Conservation (phyloP, 2,888 invertebrate species). For the Lasioglossum morio region DNA sequence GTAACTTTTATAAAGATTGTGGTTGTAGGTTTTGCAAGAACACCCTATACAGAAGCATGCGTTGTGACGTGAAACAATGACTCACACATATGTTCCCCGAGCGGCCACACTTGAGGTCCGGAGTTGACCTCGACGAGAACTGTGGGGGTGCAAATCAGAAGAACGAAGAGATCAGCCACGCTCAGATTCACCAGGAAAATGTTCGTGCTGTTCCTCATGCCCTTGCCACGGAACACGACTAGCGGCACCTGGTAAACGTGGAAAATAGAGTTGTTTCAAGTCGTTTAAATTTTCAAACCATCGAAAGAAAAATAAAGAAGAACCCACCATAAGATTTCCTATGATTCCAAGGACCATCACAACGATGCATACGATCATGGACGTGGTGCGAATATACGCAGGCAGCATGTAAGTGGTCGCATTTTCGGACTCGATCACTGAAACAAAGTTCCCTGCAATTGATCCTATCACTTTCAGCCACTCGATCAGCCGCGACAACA, state of each 20-base stretch:
- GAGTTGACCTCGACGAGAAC: conserved; percentile 97
- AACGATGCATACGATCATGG: conserved; percentile 94
- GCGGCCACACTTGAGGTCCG: conserved; percentile 95
- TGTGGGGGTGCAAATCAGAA: conserved; percentile 96
- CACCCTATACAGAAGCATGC: not conserved
- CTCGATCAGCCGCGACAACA: not conserved
- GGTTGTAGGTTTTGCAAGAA: too few species aligned
- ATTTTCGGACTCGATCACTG: conserved; percentile 77
- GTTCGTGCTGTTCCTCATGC: conserved; percentile 97
- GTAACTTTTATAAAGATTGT: too few species aligned
- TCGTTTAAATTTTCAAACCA: too few species aligned
- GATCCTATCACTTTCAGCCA: too few species aligned
- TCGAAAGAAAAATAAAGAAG: not conserved
- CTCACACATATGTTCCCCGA: conserved; percentile 97
- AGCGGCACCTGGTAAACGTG: conserved; percentile 86
- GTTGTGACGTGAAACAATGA: conserved; percentile 79
- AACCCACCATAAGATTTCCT: conserved; percentile 93
- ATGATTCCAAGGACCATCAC: conserved; percentile 96
- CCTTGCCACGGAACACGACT: conserved; percentile 95
- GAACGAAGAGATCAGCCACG: conserved; percentile 95
- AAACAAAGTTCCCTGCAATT: conserved; percentile 46
- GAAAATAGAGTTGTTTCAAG: not conserved
- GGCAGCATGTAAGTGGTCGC: conserved; percentile 87
- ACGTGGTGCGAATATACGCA: conserved; percentile 94
- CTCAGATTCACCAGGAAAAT: conserved; percentile 97